Conservation (phyloP, 2,797 vertebrate species). For the Eurystomus glaucurus region DNA sequence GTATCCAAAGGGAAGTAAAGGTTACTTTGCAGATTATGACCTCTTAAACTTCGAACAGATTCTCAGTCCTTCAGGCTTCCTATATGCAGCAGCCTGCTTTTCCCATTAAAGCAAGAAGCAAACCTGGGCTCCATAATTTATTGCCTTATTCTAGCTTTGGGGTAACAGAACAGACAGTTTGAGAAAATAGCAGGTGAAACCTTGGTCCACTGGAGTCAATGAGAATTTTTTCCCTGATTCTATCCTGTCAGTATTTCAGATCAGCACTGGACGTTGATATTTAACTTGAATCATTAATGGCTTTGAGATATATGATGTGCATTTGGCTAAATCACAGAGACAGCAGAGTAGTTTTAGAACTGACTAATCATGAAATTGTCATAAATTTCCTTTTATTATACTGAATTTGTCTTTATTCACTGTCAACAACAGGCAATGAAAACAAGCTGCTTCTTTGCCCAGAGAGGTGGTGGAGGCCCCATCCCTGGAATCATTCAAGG, state of each 20-base stretch:
- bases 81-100: neutral
- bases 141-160: neutral
- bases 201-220: neutral
- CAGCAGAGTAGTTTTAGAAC: neutral
- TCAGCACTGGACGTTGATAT: neutral
- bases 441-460: neutral
- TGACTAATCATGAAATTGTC: neutral
- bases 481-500: no score
- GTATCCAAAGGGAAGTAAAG: neutral
- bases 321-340: neutral
- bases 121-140: neutral
- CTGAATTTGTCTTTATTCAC: neutral
- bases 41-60: neutral
- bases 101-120: neutral
- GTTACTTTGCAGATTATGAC: neutral
- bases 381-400: neutral
- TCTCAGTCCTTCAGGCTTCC: neutral
- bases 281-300: neutral
- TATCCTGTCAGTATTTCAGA: neutral
- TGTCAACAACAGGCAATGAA: neutral
- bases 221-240: neutral
- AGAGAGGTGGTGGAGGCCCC: no score
- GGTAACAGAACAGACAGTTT: neutral
- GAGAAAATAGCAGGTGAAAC: neutral
- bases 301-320: neutral